A percentile compares a stretch with the other conserved stretches of the same genome.
Evolutionary conservation across 1,140 invertebrate species (phyloP).

Genomic region (Penaeus japonicus): DNA sequence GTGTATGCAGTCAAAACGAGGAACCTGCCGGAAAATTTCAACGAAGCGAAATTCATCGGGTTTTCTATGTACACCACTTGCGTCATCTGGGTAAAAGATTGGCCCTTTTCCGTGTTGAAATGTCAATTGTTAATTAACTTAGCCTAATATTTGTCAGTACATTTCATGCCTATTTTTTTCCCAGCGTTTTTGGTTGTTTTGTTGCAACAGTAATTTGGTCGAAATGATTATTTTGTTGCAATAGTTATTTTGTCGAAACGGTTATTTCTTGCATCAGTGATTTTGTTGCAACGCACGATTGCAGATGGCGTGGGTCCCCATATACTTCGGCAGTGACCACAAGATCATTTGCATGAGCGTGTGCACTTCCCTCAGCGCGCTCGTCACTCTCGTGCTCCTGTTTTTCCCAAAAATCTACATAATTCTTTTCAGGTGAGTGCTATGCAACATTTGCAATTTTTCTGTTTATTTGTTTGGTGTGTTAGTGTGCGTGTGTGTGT

Average conservation of each 20-base stretch:
- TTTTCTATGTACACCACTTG: conserved; percentile 76
- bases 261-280: neutral
- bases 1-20: conserved; percentile 73
- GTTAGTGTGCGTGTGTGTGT: neutral
- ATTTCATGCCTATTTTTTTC: neutral
- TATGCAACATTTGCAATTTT: neutral
- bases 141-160: neutral
- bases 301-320: conserved; percentile 80
- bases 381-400: conserved; percentile 78
- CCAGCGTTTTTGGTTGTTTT: no score
- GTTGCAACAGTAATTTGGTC: neutral
- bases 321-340: conserved; percentile 81
- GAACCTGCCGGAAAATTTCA: conserved; percentile 74
- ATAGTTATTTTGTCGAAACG: neutral
- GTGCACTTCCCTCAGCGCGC: conserved; percentile 76
- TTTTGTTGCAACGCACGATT: neutral
- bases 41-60: conserved; percentile 73
- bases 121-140: no score
- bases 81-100: conserved; percentile 70
- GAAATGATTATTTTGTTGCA: neutral
- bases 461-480: no score
- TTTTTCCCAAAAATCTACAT: conserved; percentile 77
- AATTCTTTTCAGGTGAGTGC: conserved; percentile 51
- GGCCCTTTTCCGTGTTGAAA: neutral
- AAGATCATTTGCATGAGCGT: conserved; percentile 78